Base-by-base conservation (phyloP, 2,113 vertebrate species). In the Neodontobutis hainanensis region DNA sequence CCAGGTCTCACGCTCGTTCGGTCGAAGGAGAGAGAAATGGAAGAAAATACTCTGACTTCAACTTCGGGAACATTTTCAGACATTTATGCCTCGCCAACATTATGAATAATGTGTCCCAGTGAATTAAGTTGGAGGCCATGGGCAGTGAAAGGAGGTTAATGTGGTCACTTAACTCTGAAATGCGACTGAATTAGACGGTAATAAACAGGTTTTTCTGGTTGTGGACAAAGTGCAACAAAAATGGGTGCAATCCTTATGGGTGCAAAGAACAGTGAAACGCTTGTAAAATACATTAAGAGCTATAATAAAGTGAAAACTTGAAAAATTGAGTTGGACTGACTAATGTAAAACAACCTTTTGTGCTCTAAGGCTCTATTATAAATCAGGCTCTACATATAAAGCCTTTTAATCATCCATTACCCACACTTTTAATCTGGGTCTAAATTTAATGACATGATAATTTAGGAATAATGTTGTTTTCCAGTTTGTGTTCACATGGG, bases 31-130 rank as follows among this genome's bases (percentile, higher is more conserved):
- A 69, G 71, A 81, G 70, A 68, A 75, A 83, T 51, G 74, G 82
- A 84, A 80, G 85, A 83, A 89, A 89, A 87, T 73, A 57, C 42
- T 77, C 85, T 85, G 82, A 89, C 85, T 88, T 89, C 86, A 89
- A 70, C 82, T 73, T 63, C 87, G 86, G 88, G 88, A 86, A 87
- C 73, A 73, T 62, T 67, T 90, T 88, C 83, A 87, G 77, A 84
- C 80, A 90, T 89, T 88, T 85, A 88, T 77, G 40, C 83, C 60
- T 71, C 3, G 83, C 87, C 87, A 89, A 85, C 81, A 67, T 78
- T 81, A 85, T 86, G 84, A 90, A 87, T 84, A 86, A 90, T 81
- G 70, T 84, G 80, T 90, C 87, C 84, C 75, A 72, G 66, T 86
- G 65, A 80, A 81, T 82, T 82, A 77, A 70, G 72, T 75, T 60